A percentile compares a stretch with the other conserved stretches of the same genome.
Conservation (phyloP, 2,888 invertebrate genomes). For the Drosophila pegasa region DNA sequence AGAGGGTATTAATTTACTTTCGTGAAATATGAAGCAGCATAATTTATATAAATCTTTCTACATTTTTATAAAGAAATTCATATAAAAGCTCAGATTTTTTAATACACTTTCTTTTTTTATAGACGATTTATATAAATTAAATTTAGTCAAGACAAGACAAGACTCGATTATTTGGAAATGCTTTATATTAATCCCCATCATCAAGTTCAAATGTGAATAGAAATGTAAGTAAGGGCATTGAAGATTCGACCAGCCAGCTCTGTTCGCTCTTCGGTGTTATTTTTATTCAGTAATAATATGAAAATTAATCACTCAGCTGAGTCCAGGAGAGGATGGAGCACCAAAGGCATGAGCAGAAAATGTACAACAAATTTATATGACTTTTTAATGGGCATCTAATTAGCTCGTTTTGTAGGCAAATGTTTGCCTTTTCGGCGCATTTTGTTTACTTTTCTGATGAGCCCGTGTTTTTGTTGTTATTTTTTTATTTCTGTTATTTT, state of each 20-base stretch:
- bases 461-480: constrained; percentile 26
- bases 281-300: constrained; percentile 61
- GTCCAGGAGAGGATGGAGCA: constrained; percentile 7
- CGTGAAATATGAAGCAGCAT: constrained; percentile 1
- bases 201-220: too few relatives aligned
- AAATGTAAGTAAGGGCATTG: neutral
- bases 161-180: neutral
- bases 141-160: too few relatives aligned
- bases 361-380: constrained; percentile 59
- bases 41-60: neutral
- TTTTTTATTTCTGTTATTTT: constrained; percentile 14
- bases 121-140: too few relatives aligned
- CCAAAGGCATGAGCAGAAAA: constrained; percentile 5
- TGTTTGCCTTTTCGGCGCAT: constrained; percentile 42
- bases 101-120: neutral
- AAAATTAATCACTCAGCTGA: constrained; percentile 73
- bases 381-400: constrained; percentile 71
- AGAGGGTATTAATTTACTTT: neutral
- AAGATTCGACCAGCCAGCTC: neutral
- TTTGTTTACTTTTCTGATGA: constrained; percentile 55
- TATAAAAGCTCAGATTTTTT: neutral
- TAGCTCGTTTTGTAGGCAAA: constrained; percentile 67
- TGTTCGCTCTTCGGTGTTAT: neutral
- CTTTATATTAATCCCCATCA: too few relatives aligned
- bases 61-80: neutral